phyloP scores from a whole-genome alignment of 2,888 invertebrate genomes.

The Chrysomela aeneicollis region DNA sequence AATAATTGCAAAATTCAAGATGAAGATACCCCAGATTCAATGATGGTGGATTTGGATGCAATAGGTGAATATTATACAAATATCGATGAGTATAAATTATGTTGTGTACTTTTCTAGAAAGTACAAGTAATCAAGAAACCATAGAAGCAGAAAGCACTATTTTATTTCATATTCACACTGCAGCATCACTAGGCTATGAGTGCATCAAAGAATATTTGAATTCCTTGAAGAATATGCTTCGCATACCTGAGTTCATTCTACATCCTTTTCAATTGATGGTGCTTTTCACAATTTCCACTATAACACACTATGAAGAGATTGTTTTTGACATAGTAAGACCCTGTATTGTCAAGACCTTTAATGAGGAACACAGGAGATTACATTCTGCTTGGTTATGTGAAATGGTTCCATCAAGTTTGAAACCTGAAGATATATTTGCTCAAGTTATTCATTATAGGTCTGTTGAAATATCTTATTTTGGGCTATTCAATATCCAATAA shows the following conservation, averaged over 20 bases:
- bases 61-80: slow-evolving; percentile 49
- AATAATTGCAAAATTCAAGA: slow-evolving; percentile 39
- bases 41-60: slow-evolving; percentile 50
- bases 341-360: slow-evolving; percentile 51
- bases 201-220: slow-evolving; percentile 62
- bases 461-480: slow-evolving; percentile 23
- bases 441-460: slow-evolving; percentile 64
- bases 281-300: slow-evolving; percentile 64
- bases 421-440: slow-evolving; percentile 59
- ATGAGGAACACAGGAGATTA: slow-evolving; percentile 54
- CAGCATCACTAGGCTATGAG: slow-evolving; percentile 59
- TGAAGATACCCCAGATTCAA: slow-evolving; percentile 45
- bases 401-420: slow-evolving; percentile 55
- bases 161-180: slow-evolving; percentile 66
- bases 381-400: slow-evolving; percentile 67
- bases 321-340: slow-evolving; percentile 59
- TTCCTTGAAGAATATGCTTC: slow-evolving; percentile 62
- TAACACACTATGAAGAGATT: slow-evolving; percentile 61
- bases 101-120: slow-evolving; percentile 53
- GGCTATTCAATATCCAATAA: background rate
- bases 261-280: slow-evolving; percentile 72
- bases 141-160: slow-evolving; percentile 69
- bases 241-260: slow-evolving; percentile 67
- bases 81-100: background rate
- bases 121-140: slow-evolving; percentile 63